Evolutionary conservation across 2,888 invertebrate genomes (phyloP).

Genomic region (Macrophya annulata): DNA sequence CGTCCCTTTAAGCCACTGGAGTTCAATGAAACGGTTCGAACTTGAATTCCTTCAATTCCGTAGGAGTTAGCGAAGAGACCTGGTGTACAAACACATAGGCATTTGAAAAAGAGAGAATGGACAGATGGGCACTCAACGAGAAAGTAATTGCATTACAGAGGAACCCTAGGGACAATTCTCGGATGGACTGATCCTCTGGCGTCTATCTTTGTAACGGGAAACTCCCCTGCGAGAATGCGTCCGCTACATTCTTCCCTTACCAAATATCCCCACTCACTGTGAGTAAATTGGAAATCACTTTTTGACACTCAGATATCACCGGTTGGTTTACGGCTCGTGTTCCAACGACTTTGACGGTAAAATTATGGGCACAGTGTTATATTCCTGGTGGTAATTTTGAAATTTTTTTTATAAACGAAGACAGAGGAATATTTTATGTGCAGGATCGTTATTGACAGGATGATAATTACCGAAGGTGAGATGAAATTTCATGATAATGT

Average conservation of each 20-base stretch:
- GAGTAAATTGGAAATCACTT: constrained; percentile 41
- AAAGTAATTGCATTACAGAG: constrained; percentile 55
- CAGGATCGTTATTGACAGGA: not conserved
- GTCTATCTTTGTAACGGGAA: constrained; percentile 48
- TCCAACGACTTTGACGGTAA: not conserved
- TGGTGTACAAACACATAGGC: constrained; percentile 19
- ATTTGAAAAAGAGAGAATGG: constrained; percentile 44
- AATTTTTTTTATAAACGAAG: not conserved
- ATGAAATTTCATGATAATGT: not conserved
- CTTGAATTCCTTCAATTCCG: not conserved
- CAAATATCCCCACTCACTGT: not conserved
- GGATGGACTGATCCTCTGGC: constrained; percentile 24
- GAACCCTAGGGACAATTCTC: constrained; percentile 52
- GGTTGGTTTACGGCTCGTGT: not conserved
- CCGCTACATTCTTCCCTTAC: constrained; percentile 22
- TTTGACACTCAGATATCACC: not conserved
- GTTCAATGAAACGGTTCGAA: constrained; percentile 1
- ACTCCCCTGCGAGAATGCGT: constrained; percentile 13
- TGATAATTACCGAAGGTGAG: not conserved
- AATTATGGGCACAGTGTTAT: not conserved
- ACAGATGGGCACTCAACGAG: constrained; percentile 42
- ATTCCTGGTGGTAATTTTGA: not conserved
- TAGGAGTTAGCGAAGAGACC: not conserved
- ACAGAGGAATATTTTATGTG: not conserved
- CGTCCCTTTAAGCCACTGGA: not conserved